These are phyloP conservation scores for Drosophila stalkeri DNA, from an alignment of 2,888 invertebrate genomes.

Conservation along the genomic window DNA sequence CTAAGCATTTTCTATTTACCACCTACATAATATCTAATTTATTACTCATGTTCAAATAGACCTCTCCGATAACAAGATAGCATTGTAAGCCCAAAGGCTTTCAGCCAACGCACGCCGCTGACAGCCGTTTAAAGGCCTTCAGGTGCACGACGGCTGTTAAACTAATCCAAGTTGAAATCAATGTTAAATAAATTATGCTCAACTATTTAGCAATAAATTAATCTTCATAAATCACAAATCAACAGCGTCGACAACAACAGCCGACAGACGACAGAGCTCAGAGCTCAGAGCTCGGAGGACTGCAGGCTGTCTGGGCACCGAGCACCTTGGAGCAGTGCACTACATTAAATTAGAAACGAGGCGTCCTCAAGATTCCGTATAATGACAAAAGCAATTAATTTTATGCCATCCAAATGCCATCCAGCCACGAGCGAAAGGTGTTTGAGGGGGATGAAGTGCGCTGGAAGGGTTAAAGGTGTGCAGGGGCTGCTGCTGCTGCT, in stretches of 20 bases:
- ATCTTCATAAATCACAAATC: slow-evolving; percentile 84
- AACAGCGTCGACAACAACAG: slow-evolving; percentile 70
- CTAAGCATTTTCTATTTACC: not conserved
- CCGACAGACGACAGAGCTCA: slow-evolving; percentile 17
- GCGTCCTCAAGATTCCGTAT: slow-evolving; percentile 83
- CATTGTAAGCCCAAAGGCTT: not conserved
- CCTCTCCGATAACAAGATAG: not conserved
- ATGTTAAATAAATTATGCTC: slow-evolving; percentile 81
- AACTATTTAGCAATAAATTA: slow-evolving; percentile 83
- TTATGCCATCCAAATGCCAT: slow-evolving; percentile 74
- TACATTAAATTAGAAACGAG: slow-evolving; percentile 79
- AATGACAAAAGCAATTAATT: slow-evolving; percentile 85
- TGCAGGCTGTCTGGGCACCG: slow-evolving; percentile 1
- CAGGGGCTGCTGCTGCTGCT: slow-evolving; percentile 2
- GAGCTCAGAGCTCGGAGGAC: slow-evolving; percentile 9
- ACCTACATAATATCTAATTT: not conserved
- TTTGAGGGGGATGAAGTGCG: slow-evolving; percentile 19
- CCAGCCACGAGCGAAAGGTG: slow-evolving; percentile 64
- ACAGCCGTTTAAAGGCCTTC: slow-evolving; percentile 38
- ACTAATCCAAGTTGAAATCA: slow-evolving; percentile 75
- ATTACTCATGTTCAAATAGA: not conserved
- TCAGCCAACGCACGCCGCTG: slow-evolving; percentile 12
- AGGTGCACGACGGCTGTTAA: slow-evolving; percentile 31
- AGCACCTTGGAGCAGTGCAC: slow-evolving; percentile 43
- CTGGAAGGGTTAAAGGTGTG: not conserved